Evolutionary conservation across 2,113 vertebrate species (phyloP).

Genomic region (Cisticola juncidis): DNA sequence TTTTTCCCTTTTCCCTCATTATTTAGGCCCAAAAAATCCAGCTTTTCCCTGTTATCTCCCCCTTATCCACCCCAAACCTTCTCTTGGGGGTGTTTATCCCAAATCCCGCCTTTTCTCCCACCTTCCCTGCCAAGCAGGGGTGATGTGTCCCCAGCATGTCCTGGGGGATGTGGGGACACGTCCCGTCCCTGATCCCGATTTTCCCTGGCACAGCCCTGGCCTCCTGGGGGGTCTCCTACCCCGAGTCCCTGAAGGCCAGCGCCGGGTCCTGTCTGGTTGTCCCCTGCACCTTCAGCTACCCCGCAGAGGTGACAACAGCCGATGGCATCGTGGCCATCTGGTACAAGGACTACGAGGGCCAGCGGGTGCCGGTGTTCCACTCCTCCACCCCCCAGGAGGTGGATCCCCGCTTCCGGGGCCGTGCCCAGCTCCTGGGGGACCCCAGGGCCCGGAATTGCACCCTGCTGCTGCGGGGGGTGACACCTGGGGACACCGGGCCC

Average conservation of each 20-base stretch:
- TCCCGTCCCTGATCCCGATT: accelerated
- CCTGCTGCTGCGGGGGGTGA: conserved; percentile 48
- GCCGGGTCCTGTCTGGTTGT: conserved; percentile 65
- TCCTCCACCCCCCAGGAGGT: neutral
- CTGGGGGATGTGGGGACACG: neutral
- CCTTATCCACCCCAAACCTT: neutral
- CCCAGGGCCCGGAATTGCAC: neutral
- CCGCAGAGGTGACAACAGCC: accelerated
- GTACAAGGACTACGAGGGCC: conserved; percentile 40
- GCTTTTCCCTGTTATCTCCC: accelerated
- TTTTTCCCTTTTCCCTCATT: neutral
- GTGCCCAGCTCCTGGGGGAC: conserved; percentile 42
- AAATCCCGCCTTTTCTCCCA: neutral
- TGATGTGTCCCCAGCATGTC: accelerated
- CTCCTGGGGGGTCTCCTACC: conserved; percentile 57
- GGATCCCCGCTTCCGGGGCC: neutral
- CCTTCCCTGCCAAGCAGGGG: no score
- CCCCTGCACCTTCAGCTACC: conserved; percentile 73
- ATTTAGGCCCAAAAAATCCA: accelerated
- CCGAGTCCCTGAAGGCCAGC: neutral
- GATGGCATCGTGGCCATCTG: conserved; percentile 65
- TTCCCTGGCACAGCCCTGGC: neutral
- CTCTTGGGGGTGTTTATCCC: neutral
- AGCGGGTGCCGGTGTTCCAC: conserved; percentile 24
- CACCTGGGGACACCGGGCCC: neutral